Percentiles rank a stretch among this genome's conserved stretches.
These are phyloP conservation scores for Ptilonorhynchus violaceus DNA, from an alignment of 2,113 vertebrate genomes.

Conservation along the genomic window DNA sequence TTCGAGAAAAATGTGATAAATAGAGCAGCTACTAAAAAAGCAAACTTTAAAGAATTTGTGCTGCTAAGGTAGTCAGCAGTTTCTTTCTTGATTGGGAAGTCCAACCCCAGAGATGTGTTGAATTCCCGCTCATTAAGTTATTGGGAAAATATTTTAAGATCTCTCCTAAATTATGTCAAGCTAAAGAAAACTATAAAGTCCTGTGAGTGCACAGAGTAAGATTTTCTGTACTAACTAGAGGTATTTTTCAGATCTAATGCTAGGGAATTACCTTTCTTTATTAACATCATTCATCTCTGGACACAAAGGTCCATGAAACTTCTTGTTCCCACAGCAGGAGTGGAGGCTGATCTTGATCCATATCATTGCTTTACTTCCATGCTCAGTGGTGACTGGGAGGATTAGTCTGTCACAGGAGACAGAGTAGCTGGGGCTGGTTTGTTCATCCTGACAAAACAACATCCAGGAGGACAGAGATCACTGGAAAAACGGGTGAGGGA, in stretches of 20 bases:
- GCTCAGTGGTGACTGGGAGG: background rate
- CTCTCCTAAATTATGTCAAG: background rate
- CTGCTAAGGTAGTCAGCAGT: background rate
- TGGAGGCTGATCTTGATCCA: background rate
- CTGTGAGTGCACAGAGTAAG: background rate
- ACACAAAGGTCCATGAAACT: background rate
- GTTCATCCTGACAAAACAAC: background rate
- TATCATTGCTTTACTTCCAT: background rate
- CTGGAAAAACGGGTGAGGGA: background rate
- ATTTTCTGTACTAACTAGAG: background rate
- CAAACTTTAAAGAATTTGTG: background rate
- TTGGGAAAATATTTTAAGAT: background rate
- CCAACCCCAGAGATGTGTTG: background rate
- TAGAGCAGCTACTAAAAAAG: background rate
- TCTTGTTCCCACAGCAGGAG: background rate
- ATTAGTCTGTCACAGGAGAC: background rate
- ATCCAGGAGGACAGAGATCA: background rate
- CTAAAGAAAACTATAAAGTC: background rate
- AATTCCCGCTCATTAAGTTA: background rate
- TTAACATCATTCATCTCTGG: background rate
- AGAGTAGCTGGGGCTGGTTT: background rate
- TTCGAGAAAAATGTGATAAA: background rate
- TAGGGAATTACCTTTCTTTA: background rate
- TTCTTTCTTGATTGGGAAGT: background rate
- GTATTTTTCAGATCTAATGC: background rate